Evolutionary conservation across 2,113 vertebrate genomes (phyloP).

Genomic region (Plectropomus leopardus): DNA sequence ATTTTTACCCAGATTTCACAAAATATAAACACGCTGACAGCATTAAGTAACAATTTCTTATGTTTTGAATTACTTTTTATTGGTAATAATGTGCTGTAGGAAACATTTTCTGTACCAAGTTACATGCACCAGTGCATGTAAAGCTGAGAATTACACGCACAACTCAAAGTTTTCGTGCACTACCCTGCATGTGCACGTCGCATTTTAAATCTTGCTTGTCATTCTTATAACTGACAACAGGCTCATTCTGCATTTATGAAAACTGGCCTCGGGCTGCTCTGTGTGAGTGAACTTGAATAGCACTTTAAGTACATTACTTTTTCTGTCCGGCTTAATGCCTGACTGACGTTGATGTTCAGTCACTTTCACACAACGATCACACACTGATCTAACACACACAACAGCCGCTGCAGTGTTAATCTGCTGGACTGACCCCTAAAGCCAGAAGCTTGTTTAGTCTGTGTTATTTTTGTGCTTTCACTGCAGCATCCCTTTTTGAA

Average conservation of each 20-base stretch:
- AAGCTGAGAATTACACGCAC: no score
- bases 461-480: not conserved
- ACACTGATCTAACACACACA: not conserved
- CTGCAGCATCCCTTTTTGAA: no score
- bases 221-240: not conserved
- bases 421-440: not conserved
- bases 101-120: no score
- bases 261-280: not conserved
- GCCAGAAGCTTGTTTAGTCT: not conserved
- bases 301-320: not conserved
- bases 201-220: no score
- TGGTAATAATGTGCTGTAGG: no score
- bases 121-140: no score
- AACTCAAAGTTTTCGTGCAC: no score
- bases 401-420: not conserved
- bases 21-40: no score
- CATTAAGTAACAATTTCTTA: no score
- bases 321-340: not conserved
- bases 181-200: no score
- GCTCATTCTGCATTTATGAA: not conserved
- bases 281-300: not conserved
- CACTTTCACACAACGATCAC: not conserved
- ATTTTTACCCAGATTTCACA: no score
- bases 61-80: no score
- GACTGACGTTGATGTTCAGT: slow-evolving; percentile 3